Base-by-base conservation (phyloP, 2,888 invertebrate genomes). In the Folsomia manolachei region DNA sequence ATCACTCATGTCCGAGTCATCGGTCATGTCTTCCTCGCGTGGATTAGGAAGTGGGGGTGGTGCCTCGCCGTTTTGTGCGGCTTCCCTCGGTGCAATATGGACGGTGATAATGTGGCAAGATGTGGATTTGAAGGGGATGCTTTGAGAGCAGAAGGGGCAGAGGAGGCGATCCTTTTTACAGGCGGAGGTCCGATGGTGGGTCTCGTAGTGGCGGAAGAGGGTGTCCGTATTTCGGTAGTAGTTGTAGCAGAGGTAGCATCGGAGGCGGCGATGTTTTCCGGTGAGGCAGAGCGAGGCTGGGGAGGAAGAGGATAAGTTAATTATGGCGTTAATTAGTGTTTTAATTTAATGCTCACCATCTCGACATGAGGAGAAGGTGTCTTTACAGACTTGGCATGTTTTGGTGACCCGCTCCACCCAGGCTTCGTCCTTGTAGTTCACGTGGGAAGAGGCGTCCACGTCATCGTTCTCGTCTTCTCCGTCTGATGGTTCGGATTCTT, bases 171-270 rank as follows among this genome's bases (percentile, higher is more conserved):
- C 66, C 51, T 77, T 71, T 56, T 69, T 65, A 9, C 72, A 70
- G n/a, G 56, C 56, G 2, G 67, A 63, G 53, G 60, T 27, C 11
- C 67, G 71, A 25, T 75, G 77, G 1, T 51, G 39, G 23, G 56
- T 25, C 14, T 60, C 19, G 60, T 73, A 77, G 70, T 77, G 77
- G 0, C 61, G 56, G 60, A 75, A 77, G 18, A 77, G 72, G 21
- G 68, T 69, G 27, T 71, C 71, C 1, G 77, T 75, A 52, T 73
- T 71, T 21, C 71, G 60, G 21, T 52, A 70, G n/a, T 72, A 65
- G 2, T 67, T 25, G 63, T 75, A 77, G 26, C 77, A 77, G 25
- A 74, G 72, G 65, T 77, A 75, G 51, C 77, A 77, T 1, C 77
- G 69, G 1, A 76, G 63, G 14, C 73, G 65, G 9, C 23, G 19